A percentile compares a stretch with the other conserved stretches of the same genome.
These are phyloP conservation scores for Drosophila siamana DNA, from an alignment of 2,888 invertebrate species.

Conservation along the genomic window DNA sequence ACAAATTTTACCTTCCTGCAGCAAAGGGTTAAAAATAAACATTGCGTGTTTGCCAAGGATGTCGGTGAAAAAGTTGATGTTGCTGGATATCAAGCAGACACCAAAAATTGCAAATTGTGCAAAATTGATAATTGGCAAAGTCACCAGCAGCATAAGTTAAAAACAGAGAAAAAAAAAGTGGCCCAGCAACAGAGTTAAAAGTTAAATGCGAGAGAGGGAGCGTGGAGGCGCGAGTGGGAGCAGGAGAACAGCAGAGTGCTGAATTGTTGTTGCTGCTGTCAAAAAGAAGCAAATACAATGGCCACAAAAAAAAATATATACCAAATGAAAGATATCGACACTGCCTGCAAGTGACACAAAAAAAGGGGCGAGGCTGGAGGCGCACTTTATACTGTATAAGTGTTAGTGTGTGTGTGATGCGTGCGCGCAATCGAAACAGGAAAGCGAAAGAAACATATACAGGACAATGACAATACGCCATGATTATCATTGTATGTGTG, in stretches of 20 bases:
- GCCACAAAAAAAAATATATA: conserved; percentile 2
- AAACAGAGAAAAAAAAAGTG: conserved; percentile 4
- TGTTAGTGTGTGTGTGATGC: conserved; percentile 26
- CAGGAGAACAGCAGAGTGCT: conserved; percentile 4
- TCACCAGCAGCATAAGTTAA: neutral
- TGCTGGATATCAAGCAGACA: conserved; percentile 2
- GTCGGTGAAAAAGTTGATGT: neutral
- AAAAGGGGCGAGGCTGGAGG: conserved; percentile 42
- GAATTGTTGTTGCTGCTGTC: conserved; percentile 10
- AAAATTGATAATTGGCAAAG: conserved; percentile 21
- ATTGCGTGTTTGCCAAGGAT: conserved; percentile 3
- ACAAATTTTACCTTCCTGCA: conserved; percentile 33
- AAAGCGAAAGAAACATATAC: conserved; percentile 18
- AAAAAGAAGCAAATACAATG: conserved; percentile 30
- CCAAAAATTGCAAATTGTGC: conserved; percentile 5
- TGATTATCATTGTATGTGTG: conserved; percentile 8
- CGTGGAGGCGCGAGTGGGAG: conserved; percentile 4
- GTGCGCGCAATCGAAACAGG: conserved; percentile 49
- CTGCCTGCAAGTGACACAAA: conserved; percentile 34
- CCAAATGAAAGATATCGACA: conserved; percentile 40
- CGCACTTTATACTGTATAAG: neutral
- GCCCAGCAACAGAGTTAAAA: conserved; percentile 50
- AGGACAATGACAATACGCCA: conserved; percentile 57
- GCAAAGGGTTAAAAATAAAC: conserved; percentile 40
- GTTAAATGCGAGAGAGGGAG: conserved; percentile 15